phyloP scores from a whole-genome alignment of 2,113 vertebrate genomes.

The Dasyurus viverrinus region DNA sequence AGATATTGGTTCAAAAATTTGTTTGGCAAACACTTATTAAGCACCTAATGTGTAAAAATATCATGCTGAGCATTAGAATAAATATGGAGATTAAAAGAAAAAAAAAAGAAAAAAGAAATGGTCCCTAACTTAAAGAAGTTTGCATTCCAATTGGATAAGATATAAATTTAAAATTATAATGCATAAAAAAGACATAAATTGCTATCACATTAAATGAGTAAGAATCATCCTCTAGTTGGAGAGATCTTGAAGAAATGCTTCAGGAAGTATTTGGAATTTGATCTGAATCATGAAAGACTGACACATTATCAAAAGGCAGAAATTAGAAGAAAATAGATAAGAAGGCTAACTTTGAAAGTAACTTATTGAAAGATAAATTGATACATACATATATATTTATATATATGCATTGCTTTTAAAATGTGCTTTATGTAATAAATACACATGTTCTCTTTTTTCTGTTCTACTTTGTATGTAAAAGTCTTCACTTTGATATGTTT shows the following conservation, averaged over 20 bases:
- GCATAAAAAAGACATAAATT: neutral
- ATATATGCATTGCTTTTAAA: neutral
- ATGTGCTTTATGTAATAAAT: neutral
- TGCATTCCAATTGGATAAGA: neutral
- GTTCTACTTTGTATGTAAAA: neutral
- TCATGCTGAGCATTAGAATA: neutral
- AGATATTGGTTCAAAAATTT: neutral
- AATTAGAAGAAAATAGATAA: neutral
- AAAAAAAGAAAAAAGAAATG: neutral
- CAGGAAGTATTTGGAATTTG: neutral
- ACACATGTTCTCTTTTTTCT: neutral
- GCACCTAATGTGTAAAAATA: neutral
- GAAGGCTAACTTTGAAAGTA: neutral
- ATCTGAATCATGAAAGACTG: neutral
- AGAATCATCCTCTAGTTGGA: neutral
- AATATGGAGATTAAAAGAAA: neutral
- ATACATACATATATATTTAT: too few relatives aligned
- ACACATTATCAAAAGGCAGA: neutral
- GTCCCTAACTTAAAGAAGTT: neutral
- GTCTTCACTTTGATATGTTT: neutral
- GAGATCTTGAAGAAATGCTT: neutral
- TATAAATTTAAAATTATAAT: neutral
- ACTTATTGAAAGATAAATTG: neutral
- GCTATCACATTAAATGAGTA: neutral
- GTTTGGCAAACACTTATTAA: neutral